Evolutionary conservation across 2,113 vertebrate genomes (phyloP).

Genomic region (Labeo catla): DNA sequence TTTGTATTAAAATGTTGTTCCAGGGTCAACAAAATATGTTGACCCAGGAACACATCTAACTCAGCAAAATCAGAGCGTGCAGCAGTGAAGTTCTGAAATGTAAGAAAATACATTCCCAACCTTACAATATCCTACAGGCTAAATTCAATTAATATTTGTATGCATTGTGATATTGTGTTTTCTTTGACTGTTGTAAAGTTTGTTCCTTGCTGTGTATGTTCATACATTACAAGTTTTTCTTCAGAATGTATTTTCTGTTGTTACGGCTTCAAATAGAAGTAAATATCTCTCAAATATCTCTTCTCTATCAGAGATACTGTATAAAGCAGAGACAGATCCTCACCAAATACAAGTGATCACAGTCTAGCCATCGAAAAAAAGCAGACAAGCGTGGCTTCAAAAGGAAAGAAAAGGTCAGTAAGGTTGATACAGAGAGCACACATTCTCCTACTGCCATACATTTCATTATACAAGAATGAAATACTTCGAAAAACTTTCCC

Average conservation of each 20-base stretch:
- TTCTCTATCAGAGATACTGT: not conserved
- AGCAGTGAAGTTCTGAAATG: too few relatives aligned
- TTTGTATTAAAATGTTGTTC: too few relatives aligned
- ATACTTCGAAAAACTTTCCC: conserved; percentile 8
- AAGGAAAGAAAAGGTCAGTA: not conserved
- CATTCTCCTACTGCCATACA: not conserved
- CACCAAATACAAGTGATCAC: not conserved
- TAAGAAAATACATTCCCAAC: too few relatives aligned
- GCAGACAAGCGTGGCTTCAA: not conserved
- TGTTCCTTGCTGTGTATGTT: too few relatives aligned
- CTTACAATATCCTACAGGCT: too few relatives aligned
- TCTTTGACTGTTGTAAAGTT: too few relatives aligned
- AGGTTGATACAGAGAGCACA: not conserved
- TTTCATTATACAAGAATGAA: not conserved
- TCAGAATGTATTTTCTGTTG: not conserved
- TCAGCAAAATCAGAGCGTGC: too few relatives aligned
- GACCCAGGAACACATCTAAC: too few relatives aligned
- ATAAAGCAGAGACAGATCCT: not conserved
- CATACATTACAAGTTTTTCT: too few relatives aligned
- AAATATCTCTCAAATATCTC: not conserved
- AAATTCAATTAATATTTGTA: too few relatives aligned
- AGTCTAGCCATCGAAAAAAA: not conserved
- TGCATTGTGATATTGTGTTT: too few relatives aligned
- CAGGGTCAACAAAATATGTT: too few relatives aligned
- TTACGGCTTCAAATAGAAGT: not conserved